Conservation (phyloP, 37 sponge, comb jelly and placozoan genomes). For the Spongia lamella region DNA sequence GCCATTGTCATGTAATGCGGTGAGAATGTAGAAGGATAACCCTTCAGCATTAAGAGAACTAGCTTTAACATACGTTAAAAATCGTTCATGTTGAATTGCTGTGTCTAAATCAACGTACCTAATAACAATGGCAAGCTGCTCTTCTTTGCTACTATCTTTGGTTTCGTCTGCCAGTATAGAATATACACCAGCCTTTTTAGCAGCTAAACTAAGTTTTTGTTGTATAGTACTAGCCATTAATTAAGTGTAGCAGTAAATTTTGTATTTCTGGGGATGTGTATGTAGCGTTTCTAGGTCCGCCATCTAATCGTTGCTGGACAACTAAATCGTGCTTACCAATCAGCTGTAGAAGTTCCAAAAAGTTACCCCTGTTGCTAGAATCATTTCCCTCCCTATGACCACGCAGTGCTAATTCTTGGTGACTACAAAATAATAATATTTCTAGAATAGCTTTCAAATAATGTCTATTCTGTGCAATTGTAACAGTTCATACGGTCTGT, state of each 20-base stretch:
- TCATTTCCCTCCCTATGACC: constrained; percentile 59
- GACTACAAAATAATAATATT: constrained; percentile 58
- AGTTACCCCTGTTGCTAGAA: constrained; percentile 68
- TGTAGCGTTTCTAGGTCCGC: constrained; percentile 56
- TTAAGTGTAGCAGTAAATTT: constrained; percentile 58
- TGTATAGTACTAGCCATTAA: constrained; percentile 57
- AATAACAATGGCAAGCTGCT: constrained; percentile 64
- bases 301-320: constrained; percentile 13
- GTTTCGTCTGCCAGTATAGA: constrained; percentile 68
- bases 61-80: constrained; percentile 57
- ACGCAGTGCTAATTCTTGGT: constrained; percentile 60
- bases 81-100: constrained; percentile 43
- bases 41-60: constrained; percentile 35
- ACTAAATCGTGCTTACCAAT: constrained; percentile 46
- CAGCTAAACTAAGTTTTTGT: constrained; percentile 31
- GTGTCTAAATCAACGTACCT: constrained; percentile 66
- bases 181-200: constrained; percentile 45
- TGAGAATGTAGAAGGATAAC: constrained; percentile 61
- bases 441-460: constrained; percentile 63
- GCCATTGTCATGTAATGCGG: constrained; percentile 27
- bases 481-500: constrained; percentile 42
- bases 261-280: constrained; percentile 73
- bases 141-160: constrained; percentile 60
- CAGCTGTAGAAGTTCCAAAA: constrained; percentile 44
- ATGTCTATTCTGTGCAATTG: constrained; percentile 47